These are phyloP conservation scores for Drosophila hawaiiensis DNA, from an alignment of 2,888 invertebrate genomes.

Conservation along the genomic window DNA sequence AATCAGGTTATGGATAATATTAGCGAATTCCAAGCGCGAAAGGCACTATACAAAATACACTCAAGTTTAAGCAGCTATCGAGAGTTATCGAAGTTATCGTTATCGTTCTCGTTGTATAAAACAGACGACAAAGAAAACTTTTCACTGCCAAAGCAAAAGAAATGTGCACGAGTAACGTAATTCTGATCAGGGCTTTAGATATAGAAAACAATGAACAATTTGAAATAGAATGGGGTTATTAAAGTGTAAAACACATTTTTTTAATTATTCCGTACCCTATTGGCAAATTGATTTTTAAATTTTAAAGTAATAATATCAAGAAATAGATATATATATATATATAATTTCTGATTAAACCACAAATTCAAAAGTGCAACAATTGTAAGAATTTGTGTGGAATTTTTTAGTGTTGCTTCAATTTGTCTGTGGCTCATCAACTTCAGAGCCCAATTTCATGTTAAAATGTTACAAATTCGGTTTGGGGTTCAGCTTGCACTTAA, in stretches of 20 bases:
- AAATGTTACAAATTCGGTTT: background rate
- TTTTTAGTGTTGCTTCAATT: background rate
- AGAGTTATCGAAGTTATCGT: background rate
- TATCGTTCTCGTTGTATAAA: background rate
- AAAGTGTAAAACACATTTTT: background rate
- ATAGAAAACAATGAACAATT: background rate
- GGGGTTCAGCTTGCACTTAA: constrained; percentile 39
- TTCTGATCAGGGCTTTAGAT: background rate
- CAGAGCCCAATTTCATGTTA: background rate
- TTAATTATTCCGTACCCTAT: background rate
- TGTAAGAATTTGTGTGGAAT: too few species aligned
- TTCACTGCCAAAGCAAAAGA: background rate
- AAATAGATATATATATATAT: background rate
- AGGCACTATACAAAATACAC: background rate
- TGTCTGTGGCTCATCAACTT: background rate
- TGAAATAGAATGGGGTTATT: background rate
- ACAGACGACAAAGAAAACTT: background rate
- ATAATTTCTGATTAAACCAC: background rate
- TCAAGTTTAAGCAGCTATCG: background rate
- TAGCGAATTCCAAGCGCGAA: constrained; percentile 1
- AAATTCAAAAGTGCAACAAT: background rate
- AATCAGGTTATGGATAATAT: background rate
- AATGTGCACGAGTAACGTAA: background rate
- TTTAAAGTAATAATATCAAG: background rate
- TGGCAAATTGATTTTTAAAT: background rate